A percentile compares a stretch with the other conserved stretches of the same genome.
Conservation (phyloP, 2,888 invertebrate genomes). For the Trissolcus brochymenae region DNA sequence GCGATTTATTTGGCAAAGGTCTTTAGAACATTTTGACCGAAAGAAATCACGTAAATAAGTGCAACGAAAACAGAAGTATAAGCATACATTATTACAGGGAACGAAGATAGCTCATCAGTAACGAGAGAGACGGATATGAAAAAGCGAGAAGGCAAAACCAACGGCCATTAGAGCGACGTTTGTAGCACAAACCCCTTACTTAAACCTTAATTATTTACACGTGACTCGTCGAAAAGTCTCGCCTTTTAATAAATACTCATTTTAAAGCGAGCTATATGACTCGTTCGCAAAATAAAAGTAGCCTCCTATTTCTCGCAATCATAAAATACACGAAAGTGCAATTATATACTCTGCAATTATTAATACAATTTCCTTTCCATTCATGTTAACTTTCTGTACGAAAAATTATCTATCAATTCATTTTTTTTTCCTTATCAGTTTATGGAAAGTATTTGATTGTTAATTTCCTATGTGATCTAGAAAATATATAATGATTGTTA, state of each 20-base stretch:
- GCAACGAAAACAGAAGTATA: slow-evolving; percentile 12
- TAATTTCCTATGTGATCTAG: too few species aligned
- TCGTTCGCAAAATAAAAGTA: slow-evolving; percentile 22
- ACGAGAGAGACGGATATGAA: slow-evolving; percentile 10
- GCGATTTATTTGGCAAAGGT: slow-evolving; percentile 22
- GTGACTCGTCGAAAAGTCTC: slow-evolving; percentile 72
- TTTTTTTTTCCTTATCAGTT: too few species aligned
- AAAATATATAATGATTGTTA: too few species aligned
- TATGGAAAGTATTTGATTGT: too few species aligned
- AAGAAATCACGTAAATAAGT: slow-evolving; percentile 13
- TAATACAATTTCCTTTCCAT: too few species aligned
- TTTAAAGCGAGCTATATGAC: slow-evolving; percentile 26
- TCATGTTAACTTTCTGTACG: too few species aligned
- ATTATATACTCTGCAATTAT: slow-evolving; percentile 10
- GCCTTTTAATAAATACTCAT: slow-evolving; percentile 56
- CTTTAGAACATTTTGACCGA: slow-evolving; percentile 9
- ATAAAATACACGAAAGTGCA: slow-evolving; percentile 19
- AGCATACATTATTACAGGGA: not conserved
- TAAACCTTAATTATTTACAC: slow-evolving; percentile 74
- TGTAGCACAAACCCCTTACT: slow-evolving; percentile 67
- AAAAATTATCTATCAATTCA: too few species aligned
- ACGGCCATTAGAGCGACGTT: slow-evolving; percentile 53
- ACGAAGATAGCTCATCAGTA: not conserved
- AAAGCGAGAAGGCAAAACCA: slow-evolving; percentile 35
- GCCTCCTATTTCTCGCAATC: not conserved